Conservation (phyloP, 2,888 invertebrate species). For the Ferdinandea cuprea region DNA sequence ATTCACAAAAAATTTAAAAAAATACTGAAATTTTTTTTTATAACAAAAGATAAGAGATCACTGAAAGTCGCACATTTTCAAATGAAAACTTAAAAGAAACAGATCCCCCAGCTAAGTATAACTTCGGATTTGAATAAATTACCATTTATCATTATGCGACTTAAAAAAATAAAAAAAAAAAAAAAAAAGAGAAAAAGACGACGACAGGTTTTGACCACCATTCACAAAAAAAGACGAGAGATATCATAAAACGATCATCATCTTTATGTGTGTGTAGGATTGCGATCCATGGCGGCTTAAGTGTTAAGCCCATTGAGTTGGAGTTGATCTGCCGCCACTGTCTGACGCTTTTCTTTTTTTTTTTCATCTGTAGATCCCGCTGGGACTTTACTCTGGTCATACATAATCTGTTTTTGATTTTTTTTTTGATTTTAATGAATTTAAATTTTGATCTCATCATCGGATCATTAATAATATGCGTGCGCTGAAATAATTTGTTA, state of each 20-base stretch:
- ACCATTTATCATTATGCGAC: constrained; percentile 25
- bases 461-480: constrained; percentile 68
- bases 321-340: constrained; percentile 37
- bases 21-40: neutral
- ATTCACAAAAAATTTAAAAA: constrained; percentile 16
- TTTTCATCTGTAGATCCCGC: neutral
- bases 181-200: constrained; percentile 4
- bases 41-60: constrained; percentile 20
- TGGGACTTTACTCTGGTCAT: constrained; percentile 13
- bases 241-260: constrained; percentile 18
- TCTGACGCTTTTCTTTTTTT: constrained; percentile 4
- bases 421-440: constrained; percentile 50
- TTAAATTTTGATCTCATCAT: constrained; percentile 64
- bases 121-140: constrained; percentile 67
- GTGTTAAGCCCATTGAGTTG: constrained; percentile 55
- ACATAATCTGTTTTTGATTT: constrained; percentile 7
- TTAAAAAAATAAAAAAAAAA: no score
- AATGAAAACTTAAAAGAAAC: neutral
- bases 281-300: constrained; percentile 55
- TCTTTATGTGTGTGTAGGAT: constrained; percentile 24
- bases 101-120: constrained; percentile 12
- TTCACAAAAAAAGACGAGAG: constrained; percentile 15
- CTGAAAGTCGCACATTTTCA: constrained; percentile 1
- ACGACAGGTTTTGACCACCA: constrained; percentile 56
- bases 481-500: constrained; percentile 59